Evolutionary conservation across 2,797 vertebrate genomes (phyloP).

Genomic region (Glossophaga mutica): DNA sequence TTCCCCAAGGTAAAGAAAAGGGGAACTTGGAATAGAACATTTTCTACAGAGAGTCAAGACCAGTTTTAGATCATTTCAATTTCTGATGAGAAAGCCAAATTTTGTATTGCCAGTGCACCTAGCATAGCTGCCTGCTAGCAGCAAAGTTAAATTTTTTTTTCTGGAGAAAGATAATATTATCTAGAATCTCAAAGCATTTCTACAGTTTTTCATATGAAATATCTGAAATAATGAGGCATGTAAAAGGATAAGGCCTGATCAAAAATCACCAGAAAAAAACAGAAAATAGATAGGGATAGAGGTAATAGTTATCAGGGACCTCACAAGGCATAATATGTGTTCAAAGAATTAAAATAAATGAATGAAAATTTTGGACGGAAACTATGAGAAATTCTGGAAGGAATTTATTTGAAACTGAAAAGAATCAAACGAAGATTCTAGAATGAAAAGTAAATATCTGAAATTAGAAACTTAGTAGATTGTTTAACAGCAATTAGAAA

Average conservation of each 20-base stretch:
- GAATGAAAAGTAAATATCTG: neutral
- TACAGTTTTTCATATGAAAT: neutral
- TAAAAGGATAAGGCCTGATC: neutral
- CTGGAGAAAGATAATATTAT: neutral
- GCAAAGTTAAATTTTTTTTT: neutral
- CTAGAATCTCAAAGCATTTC: neutral
- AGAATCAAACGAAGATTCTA: neutral
- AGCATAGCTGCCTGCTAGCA: neutral
- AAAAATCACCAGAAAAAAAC: neutral
- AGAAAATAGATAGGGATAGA: neutral
- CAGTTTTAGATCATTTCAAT: neutral
- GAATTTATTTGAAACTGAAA: neutral
- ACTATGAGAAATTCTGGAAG: neutral
- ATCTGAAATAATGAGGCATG: neutral
- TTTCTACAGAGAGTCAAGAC: neutral
- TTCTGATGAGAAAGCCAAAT: neutral
- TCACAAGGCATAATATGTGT: neutral
- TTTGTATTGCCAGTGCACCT: neutral
- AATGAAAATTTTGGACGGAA: neutral
- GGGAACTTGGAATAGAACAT: neutral
- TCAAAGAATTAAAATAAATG: neutral
- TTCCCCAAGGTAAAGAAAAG: neutral
- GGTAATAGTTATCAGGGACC: neutral
- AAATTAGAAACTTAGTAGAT: neutral
- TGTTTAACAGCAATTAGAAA: neutral